These are phyloP conservation scores for Pollimyrus isidori DNA, from an alignment of 2,113 vertebrate species.

Conservation along the genomic window DNA sequence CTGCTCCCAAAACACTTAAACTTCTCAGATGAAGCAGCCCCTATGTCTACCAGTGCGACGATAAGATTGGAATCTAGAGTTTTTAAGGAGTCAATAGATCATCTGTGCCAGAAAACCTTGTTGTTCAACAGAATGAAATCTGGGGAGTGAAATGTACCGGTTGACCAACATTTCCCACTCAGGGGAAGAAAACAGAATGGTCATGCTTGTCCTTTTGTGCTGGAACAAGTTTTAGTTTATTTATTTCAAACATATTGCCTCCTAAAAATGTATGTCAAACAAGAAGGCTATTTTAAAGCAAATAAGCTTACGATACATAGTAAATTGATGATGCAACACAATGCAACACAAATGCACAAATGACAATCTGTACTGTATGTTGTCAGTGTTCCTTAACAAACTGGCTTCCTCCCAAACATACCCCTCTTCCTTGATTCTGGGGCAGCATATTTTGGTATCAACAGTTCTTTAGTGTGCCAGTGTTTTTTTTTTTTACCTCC, in stretches of 20 bases:
- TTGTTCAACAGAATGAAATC: neutral
- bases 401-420: neutral
- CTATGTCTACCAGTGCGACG: neutral
- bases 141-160: neutral
- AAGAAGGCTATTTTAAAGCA: neutral
- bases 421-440: neutral
- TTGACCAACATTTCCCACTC: neutral
- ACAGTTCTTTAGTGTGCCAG: neutral
- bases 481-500: constrained; percentile 5
- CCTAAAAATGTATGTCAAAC: neutral
- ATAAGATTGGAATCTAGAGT: neutral
- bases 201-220: neutral
- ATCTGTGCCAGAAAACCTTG: neutral
- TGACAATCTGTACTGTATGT: neutral
- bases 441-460: constrained; percentile 13
- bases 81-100: neutral
- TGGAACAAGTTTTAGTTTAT: neutral
- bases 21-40: neutral
- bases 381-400: neutral
- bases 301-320: neutral
- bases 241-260: neutral
- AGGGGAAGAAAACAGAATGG: neutral
- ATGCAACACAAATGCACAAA: neutral
- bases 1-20: neutral
- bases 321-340: neutral